Percentiles rank a stretch among this genome's conserved stretches.
These are phyloP conservation scores for Cherax destructor DNA, from an alignment of 1,140 invertebrate species.

Conservation along the genomic window DNA sequence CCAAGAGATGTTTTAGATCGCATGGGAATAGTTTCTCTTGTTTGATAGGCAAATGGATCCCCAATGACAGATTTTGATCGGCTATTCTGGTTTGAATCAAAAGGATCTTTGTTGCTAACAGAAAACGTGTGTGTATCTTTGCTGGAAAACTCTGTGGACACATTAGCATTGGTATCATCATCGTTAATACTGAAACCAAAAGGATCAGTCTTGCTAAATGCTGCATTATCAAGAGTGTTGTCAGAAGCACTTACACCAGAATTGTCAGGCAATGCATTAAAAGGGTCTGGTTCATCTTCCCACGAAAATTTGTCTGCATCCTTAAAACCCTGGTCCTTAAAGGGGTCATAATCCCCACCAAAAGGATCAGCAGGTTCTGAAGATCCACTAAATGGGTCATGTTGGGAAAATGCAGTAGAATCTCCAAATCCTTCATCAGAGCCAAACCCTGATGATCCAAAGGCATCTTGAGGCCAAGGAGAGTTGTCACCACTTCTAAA, in stretches of 20 bases:
- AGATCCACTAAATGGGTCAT: constrained; percentile 52
- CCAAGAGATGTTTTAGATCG: constrained; percentile 70
- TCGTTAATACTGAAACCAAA: constrained; percentile 61
- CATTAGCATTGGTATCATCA: constrained; percentile 49
- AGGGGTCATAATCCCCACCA: constrained; percentile 70
- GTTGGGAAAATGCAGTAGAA: constrained; percentile 33
- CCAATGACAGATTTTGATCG: constrained; percentile 70
- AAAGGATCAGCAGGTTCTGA: constrained; percentile 67
- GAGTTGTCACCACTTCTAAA: constrained; percentile 45
- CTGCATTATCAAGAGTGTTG: constrained; percentile 25
- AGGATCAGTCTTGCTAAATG: constrained; percentile 62
- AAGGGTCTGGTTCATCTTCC: constrained; percentile 71
- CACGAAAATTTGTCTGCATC: constrained; percentile 71
- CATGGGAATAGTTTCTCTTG: constrained; percentile 44
- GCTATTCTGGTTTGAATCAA: constrained; percentile 33
- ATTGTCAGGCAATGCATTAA: constrained; percentile 51
- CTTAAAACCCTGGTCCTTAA: constrained; percentile 68
- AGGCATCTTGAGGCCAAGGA: constrained; percentile 56
- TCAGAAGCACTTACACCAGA: constrained; percentile 24
- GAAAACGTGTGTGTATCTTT: constrained; percentile 7
- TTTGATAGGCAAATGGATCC: constrained; percentile 57
- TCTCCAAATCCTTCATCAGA: constrained; percentile 59
- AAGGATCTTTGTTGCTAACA: constrained; percentile 25
- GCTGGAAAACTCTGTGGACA: constrained; percentile 33
- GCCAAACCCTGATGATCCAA: constrained; percentile 56